Evolutionary conservation across 2,113 vertebrate species (phyloP), one percentile per base, ranked within the genome.

Genomic region (Platanista minor): DNA sequence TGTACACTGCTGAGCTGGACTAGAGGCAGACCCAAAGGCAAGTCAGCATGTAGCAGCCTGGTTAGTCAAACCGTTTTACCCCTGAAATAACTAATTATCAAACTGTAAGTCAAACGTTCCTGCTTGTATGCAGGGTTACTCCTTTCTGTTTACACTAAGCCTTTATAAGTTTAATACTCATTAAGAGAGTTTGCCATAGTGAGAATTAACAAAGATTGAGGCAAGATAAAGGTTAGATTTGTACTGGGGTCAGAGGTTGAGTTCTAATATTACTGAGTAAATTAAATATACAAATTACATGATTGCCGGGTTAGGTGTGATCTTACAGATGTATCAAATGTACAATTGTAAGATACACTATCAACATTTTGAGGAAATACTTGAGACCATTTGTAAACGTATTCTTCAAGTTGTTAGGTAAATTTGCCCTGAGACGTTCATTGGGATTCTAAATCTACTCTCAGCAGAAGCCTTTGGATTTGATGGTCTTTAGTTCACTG

Each of bases 131-230:
- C 41, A 46, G 1, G 9, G 27, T 36, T 20, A 31, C 39, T 84
- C 66, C 14, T 18, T 90, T 43, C n/a, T 36, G 8, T 77, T 75
- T 52, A 29, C 77, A 75, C 43, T 33, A 83, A 74, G 31, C 67
- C 81, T 80, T 90, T 67, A 59, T 59, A 85, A 49, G 75, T 11
- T 81, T 80, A 77, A 59, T 11, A 9, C 14, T 0, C 59, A 11
- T 67, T 54, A 39, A 52, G 62, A 78, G 29, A 25, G 62, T 77
- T 95, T 61, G 39, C 46, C 14, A 20, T 36, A 49, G 14, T 80
- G 74, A 94, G 64, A 95, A 78, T 13, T 80, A 64, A 93, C 54
- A 85, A 20, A 94, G 61, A 66, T 84, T 84, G 64, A n/a, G n/a
- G 46, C 29, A 25, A 21, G 3, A 49, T 83, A 57, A 96, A 74